Evolutionary conservation across 2,113 vertebrate genomes (phyloP), one percentile per base, ranked within the genome.

Genomic region (Brachypteracias leptosomus): DNA sequence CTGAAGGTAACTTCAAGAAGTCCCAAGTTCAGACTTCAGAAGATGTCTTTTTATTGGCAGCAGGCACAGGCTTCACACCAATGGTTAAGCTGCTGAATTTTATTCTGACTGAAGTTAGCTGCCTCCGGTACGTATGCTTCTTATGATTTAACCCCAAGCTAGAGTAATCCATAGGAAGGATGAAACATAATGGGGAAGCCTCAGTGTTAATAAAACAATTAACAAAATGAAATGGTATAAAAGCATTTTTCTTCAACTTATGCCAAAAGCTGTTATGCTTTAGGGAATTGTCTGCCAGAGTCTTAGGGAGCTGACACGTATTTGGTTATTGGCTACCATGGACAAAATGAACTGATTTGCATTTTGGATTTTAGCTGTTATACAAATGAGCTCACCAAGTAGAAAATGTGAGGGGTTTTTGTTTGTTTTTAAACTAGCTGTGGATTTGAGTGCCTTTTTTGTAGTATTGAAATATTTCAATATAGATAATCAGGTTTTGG

Each of bases 51-150:
- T 96, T 99, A 42, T 68, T 99, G 95, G 99, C 99, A 83, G 99
- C 99, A 42, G 99, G 99, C 72, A 99, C 99, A 44, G 99, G 99
- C 67, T 98, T 99, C 96, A 99, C 99, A 26, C 99, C 99, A 70
- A 99, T 99, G 99, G 97, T 99, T 94, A 99, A 99, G 24, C 96
- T 99, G 51, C 95, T 99, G 79, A 96, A 68, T 72, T 95, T 97
- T 40, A 97, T 98, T 77, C 97, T 99, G 31, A 97, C 97, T 91
- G 96, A 98, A 74, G 61, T 97, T 22, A 84, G 87, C 47, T 96
- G 51, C 66, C 97, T 99, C 96, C 98, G 98, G 99, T 99, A 96
- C 79, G 96, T 98, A 49, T 0, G 0, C 16, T 75, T 47, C 46
- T 61, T 42, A 20, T 4, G 22, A n/a, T 68, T 68, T 73, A 63